phyloP scores from a whole-genome alignment of 2,888 invertebrate species.

The Cantharis nigra region DNA sequence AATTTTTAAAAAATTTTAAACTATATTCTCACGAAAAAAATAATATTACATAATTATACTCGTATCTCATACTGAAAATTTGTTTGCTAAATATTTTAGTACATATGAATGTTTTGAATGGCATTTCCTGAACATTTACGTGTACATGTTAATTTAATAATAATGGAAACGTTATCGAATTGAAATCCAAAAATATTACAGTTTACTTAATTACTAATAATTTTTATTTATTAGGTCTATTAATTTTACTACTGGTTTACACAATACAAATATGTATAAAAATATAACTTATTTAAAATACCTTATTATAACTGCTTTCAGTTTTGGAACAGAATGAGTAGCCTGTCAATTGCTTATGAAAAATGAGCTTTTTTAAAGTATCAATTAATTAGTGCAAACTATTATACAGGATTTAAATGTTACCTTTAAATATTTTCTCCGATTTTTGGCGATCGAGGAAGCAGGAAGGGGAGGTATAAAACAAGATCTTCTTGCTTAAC shows the following conservation, averaged over 20 bases:
- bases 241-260: neutral
- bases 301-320: neutral
- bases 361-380: neutral
- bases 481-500: constrained; percentile 23
- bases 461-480: constrained; percentile 27
- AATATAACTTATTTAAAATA: neutral
- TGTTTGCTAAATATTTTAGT: neutral
- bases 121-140: neutral
- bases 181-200: neutral
- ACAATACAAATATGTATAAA: neutral
- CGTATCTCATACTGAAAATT: neutral
- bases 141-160: neutral
- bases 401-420: neutral
- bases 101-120: neutral
- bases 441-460: neutral
- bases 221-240: neutral
- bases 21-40: no score
- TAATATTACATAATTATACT: no score
- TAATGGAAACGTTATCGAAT: no score
- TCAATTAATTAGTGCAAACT: neutral
- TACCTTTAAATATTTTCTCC: neutral
- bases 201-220: neutral
- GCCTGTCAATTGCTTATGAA: neutral
- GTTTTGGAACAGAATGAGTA: neutral
- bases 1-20: no score